Evolutionary conservation across 2,888 invertebrate species (phyloP), one percentile per base, ranked within the genome.

Genomic region (Lithodes maja): DNA sequence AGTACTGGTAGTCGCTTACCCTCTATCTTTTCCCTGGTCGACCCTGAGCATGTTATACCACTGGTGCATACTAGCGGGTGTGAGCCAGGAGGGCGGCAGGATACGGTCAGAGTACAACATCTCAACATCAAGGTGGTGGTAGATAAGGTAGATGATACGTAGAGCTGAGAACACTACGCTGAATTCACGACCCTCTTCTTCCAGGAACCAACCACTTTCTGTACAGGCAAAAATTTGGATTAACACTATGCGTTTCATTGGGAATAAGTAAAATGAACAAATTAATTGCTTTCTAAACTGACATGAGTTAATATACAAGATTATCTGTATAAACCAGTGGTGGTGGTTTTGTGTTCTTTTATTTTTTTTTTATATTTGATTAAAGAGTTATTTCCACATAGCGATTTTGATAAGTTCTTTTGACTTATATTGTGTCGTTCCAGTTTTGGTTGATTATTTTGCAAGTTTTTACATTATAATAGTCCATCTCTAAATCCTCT

Each of bases 1-100:
- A n/a, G n/a, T n/a, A n/a, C n/a, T n/a, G n/a, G n/a, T n/a, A n/a
- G n/a, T n/a, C n/a, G n/a, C 96, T 89, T 33, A 91, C 91, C 91
- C 96, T 93, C 95, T 95, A 92, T 97, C 96, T 89, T 95, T 95
- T 90, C 95, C 95, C 92, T 96, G 96, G 93, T 96, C 96, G 54
- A 96, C 95, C 92, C 95, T 94, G 74, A 97, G 94, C 93, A 97
- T 95, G 81, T 95, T 95, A 92, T 95, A 95, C 97, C 97, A 97
- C 92, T 96, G 96, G 90, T 95, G 95, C 92, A 95, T 94, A 91
- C 96, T 95, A 75, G 95, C 95, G 49, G 95, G 94, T 92, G 95
- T 94, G 69, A 97, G 93, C 96, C 96, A 97, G 75, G 94, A 94
- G 78, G 94, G 94, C 33, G 97, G 96, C 92, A 97, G 95, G 83